Evolutionary conservation across 1,140 invertebrate genomes (phyloP).

Genomic region (Caenorhabditis inopinata): DNA sequence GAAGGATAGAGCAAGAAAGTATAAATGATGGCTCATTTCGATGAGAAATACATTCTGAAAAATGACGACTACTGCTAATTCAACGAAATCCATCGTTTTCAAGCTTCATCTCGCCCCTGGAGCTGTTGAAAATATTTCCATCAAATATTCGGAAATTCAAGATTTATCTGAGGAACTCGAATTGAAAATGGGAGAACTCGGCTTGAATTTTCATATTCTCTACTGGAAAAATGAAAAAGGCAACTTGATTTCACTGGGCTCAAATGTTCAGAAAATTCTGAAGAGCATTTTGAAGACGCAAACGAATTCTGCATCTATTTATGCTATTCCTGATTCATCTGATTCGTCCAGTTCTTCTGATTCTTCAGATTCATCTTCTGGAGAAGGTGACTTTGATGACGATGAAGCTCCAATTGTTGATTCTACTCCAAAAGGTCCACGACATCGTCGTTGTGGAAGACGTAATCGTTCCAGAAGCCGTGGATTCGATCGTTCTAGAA

Average conservation of each 20-base stretch:
- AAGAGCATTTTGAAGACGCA: neutral
- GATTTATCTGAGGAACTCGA: neutral
- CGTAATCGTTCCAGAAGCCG: neutral
- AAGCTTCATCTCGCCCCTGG: conserved; percentile 12
- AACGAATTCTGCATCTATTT: neutral
- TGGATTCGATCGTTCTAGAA: neutral
- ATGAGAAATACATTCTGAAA: neutral
- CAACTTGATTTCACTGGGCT: neutral
- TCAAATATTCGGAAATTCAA: neutral
- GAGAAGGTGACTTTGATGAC: neutral
- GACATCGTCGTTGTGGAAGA: neutral
- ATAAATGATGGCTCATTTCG: neutral
- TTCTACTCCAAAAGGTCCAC: neutral
- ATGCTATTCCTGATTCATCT: neutral
- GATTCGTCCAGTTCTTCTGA: too few species aligned
- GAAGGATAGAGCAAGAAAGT: neutral
- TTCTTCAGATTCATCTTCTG: neutral
- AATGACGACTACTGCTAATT: neutral
- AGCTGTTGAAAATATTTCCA: neutral
- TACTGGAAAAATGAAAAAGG: neutral
- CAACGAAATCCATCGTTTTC: neutral
- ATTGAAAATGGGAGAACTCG: neutral
- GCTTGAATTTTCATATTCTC: neutral
- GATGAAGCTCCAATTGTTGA: neutral
- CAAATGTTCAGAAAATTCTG: neutral